Percentiles rank a stretch among this genome's conserved stretches.
These are phyloP conservation scores for Atta cephalotes DNA, from an alignment of 1,140 invertebrate genomes.

Conservation along the genomic window DNA sequence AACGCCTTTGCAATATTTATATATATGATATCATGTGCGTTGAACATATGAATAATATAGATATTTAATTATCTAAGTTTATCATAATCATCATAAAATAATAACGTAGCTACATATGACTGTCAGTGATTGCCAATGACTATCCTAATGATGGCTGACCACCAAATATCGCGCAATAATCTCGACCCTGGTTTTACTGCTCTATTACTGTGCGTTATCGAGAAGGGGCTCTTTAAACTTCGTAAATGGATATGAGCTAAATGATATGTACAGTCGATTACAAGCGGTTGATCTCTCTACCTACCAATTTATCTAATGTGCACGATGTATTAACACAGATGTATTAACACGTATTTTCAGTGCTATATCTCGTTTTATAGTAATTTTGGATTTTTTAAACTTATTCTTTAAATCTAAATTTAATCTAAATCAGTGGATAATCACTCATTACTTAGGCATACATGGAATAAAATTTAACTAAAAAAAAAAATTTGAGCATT, in stretches of 20 bases:
- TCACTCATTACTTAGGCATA: no score
- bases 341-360: constrained; percentile 41
- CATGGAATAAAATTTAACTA: no score
- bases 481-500: no score
- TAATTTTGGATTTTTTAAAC: not conserved
- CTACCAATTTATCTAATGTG: constrained; percentile 53
- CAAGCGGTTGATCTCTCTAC: constrained; percentile 54
- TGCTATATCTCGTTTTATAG: not conserved
- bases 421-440: no score
- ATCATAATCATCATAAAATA: constrained; percentile 1
- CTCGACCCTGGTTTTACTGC: constrained; percentile 36
- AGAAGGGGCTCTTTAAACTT: constrained; percentile 49
- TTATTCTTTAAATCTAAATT: no score
- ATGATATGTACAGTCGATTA: constrained; percentile 50
- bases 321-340: not conserved
- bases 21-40: not conserved
- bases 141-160: constrained; percentile 18
- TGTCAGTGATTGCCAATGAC: constrained; percentile 1
- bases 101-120: not conserved
- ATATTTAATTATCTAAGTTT: not conserved
- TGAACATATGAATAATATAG: not conserved
- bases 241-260: constrained; percentile 42
- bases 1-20: not conserved
- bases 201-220: constrained; percentile 54
- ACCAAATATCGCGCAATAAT: constrained; percentile 2